Evolutionary conservation across 1,140 invertebrate genomes (phyloP).

Genomic region (Drosophila prosaltans): DNA sequence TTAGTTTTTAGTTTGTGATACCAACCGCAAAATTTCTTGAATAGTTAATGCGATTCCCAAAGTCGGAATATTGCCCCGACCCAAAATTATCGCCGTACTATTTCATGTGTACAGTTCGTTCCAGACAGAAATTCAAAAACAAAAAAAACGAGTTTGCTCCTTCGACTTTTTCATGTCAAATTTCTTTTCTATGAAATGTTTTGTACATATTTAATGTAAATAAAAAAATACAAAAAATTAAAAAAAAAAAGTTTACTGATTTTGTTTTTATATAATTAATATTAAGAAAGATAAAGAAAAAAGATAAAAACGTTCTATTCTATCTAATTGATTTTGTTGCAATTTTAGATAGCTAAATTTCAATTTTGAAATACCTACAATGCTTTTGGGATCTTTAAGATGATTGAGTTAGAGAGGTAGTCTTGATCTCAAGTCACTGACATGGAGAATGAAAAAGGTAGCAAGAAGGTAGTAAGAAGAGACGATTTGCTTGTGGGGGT

Average conservation of each 20-base stretch:
- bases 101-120: conserved; percentile 69
- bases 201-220: conserved; percentile 81
- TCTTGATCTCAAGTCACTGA: too few species aligned
- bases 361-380: too few species aligned
- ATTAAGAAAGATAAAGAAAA: too few species aligned
- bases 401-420: too few species aligned
- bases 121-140: conserved; percentile 52
- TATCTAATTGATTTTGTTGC: too few species aligned
- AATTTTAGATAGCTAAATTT: too few species aligned
- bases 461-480: too few species aligned
- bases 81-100: conserved; percentile 32
- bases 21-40: conserved; percentile 69
- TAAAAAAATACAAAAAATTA: conserved; percentile 64
- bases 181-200: conserved; percentile 81
- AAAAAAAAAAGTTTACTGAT: conserved; percentile 27
- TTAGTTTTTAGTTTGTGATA: conserved; percentile 82
- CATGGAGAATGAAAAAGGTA: too few species aligned
- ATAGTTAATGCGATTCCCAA: conserved; percentile 28
- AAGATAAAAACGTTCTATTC: too few species aligned
- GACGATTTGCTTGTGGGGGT: too few species aligned
- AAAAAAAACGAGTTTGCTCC: conserved; percentile 63
- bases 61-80: conserved; percentile 54
- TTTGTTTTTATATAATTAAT: too few species aligned
- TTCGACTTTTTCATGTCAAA: conserved; percentile 71
- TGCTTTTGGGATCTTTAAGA: too few species aligned